These are phyloP conservation scores for Meandrina meandrites DNA, from an alignment of 92 coral and sea anemone genomes.

Conservation along the genomic window DNA sequence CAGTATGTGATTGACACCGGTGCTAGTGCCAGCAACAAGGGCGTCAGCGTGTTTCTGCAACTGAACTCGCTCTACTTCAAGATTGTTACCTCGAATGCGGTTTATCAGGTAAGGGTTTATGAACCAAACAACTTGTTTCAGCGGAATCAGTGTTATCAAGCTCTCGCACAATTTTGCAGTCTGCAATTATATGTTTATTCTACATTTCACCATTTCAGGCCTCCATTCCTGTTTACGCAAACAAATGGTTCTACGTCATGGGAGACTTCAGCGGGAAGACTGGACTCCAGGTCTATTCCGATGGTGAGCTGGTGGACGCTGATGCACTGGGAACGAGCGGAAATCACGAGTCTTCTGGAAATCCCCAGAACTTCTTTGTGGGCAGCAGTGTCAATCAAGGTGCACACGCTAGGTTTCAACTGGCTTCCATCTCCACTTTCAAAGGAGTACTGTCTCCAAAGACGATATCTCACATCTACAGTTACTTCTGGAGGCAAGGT, in stretches of 20 bases:
- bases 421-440: conserved; percentile 77
- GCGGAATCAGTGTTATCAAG: background rate
- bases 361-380: conserved; percentile 71
- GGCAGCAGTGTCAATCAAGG: conserved; percentile 76
- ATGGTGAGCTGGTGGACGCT: conserved; percentile 52
- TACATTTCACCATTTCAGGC: conserved; percentile 45
- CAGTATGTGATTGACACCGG: conserved; percentile 81
- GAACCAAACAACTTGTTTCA: background rate
- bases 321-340: conserved; percentile 55
- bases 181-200: background rate
- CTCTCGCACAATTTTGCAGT: background rate
- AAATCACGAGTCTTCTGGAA: conserved; percentile 40
- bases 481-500: conserved; percentile 94
- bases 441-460: conserved; percentile 69
- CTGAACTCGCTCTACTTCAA: conserved; percentile 70
- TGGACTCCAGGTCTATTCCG: conserved; percentile 75
- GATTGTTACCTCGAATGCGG: conserved; percentile 63
- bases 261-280: conserved; percentile 80
- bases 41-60: conserved; percentile 62
- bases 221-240: conserved; percentile 60
- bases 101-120: conserved; percentile 57
- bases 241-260: conserved; percentile 80
- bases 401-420: conserved; percentile 56
- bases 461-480: conserved; percentile 62
- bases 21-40: conserved; percentile 65